These are phyloP conservation scores for Philaethria dido DNA, from an alignment of 2,888 invertebrate species.

Conservation along the genomic window DNA sequence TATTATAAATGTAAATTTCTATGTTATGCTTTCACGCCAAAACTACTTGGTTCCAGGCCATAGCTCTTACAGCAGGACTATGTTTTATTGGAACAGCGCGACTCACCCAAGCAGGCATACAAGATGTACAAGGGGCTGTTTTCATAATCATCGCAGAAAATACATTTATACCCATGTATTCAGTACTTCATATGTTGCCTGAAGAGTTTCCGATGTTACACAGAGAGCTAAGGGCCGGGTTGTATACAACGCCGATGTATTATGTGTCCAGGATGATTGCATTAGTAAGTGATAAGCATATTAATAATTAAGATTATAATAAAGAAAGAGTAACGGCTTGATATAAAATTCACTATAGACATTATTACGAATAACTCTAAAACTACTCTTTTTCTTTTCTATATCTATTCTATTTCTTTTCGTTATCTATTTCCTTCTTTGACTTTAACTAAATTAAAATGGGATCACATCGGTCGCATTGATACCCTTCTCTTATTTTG, in stretches of 20 bases:
- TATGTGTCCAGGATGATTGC: constrained; percentile 91
- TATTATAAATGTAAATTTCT: no score
- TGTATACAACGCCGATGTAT: constrained; percentile 91
- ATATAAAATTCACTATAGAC: no score
- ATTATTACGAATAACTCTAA: no score
- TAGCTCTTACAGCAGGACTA: constrained; percentile 91
- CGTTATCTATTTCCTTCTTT: no score
- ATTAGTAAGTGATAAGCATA: constrained; percentile 88
- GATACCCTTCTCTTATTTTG: no score
- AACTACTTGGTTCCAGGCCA: constrained; percentile 70
- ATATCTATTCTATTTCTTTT: no score
- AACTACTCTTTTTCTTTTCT: no score
- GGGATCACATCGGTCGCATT: no score
- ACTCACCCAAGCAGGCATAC: constrained; percentile 91
- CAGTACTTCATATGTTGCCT: constrained; percentile 93
- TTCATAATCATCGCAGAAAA: constrained; percentile 95
- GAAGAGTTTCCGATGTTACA: constrained; percentile 90
- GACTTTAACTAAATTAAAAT: no score
- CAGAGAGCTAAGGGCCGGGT: constrained; percentile 91
- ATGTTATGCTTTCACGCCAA: no score
- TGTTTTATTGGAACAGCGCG: constrained; percentile 91
- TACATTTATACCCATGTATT: constrained; percentile 96
- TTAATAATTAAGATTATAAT: no score
- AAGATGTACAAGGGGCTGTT: constrained; percentile 93
- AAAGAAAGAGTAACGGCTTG: no score